Base-by-base conservation (phyloP, 2,888 invertebrate species). In the Lagria hirta region DNA sequence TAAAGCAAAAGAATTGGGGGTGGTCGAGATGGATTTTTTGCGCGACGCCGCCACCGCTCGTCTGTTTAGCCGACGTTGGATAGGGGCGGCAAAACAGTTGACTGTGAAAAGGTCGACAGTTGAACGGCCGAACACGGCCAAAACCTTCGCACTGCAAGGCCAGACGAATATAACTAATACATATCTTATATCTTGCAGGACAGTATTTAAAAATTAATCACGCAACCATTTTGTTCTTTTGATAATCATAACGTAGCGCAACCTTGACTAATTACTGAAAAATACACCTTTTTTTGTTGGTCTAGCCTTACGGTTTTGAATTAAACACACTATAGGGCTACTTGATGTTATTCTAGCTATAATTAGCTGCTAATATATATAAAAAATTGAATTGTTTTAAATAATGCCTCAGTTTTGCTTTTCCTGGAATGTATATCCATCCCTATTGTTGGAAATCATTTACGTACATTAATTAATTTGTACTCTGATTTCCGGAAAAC, bases 131-230 rank as follows among this genome's bases (percentile, higher is more conserved):
- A 50, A 54, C 60, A 43, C 59, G 60, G 58, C 61, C 63, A 60
- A 62, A 65, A 62, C 65, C 65, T 65, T 64, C 62, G 55, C 60
- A 48, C 54, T 60, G 62, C 63, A 64, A 64, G 63, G 65, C 60
- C 65, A 65, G 61, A 63, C 61, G 58, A 62, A 62, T 59, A 62
- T 63, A 63, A 61, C 61, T 60, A 64, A 61, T 58, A 60, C 28
- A 26, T 46, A 46, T 38, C 44, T 52, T 44, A 52, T 50, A 53
- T 55, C 49, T 55, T 54, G 45, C 49, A 51, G 54, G 44, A 44
- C 48, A 48, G 34, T 48, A 45, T 51, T 48, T 38, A 38, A 43
- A 48, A 48, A 48, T 47, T 42, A 47, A 44, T 33, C 41, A 46
- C 41, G 36, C 36, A 30, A 30, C 13, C 23, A 8, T 12, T 18